Evolutionary conservation across 1,140 invertebrate genomes (phyloP), one percentile per base, ranked within the genome.

Genomic region (Caenorhabditis latens): DNA sequence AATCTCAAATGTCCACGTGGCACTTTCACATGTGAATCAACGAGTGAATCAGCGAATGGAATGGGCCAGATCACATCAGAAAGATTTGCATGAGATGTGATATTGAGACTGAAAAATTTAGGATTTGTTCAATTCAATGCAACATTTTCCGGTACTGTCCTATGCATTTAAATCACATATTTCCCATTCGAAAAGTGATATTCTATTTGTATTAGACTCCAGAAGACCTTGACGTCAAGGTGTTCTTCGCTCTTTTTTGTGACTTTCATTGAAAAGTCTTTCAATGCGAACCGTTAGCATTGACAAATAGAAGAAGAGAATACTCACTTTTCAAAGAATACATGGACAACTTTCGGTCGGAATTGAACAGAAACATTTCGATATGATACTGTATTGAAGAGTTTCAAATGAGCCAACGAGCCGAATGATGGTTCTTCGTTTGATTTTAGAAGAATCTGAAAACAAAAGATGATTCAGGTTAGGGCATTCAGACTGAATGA

Each of bases 361-460:
- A 88, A 88, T 19, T 85, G 65, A 43, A 88, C 67, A 8, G 87
- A 88, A 16, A 88, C 53, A 53, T 88, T 88, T 24, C 86, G 75
- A 57, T 87, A 87, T 1, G 58, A 82, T 5, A 87, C 82, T 14
- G 79, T 83, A n/a, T 87, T 82, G 46, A 55, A 48, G 16, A 84
- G 40, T 50, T 87, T 63, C 55, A 87, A n/a, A 32, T 53, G 58
- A 53, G 79, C 86, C 32, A 87, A 48, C 32, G 86, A 63, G 13
- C 43, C 75, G 42, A 65, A 65, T n/a, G 42, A 21, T 50, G 86
- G 86, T 43, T 65, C 50, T 46, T 87, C 86, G 19, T 58, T 58
- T 4, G 86, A 83, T 84, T 84, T 57, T 0, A 87, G 48, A 43
- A 87, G 82, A 21, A 87, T 50, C 86, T 87, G 79, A 57, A 87